Base-by-base conservation (phyloP, 2,113 vertebrate genomes). In the Cynoglossus semilaevis region DNA sequence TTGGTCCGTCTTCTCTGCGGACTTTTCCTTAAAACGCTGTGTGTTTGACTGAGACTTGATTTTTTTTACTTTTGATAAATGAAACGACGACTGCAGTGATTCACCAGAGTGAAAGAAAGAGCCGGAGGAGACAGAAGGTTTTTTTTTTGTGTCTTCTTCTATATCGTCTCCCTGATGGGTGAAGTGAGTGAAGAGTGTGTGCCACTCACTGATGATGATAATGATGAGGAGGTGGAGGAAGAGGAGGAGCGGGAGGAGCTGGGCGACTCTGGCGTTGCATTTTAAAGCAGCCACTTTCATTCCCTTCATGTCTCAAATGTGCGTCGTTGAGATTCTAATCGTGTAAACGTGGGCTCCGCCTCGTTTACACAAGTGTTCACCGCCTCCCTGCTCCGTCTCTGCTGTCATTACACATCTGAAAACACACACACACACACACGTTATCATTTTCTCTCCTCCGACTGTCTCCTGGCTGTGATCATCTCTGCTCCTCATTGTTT, bases 291-390 rank as follows among this genome's bases (percentile, higher is more conserved):
- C 16, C 59, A 42, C 67, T 71, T 64, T 78, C 49, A 42, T 74
- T 72, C 67, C 58, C 67, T 56, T 40, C 64, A 22, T 61, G 65
- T 74, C 66, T 71, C 53, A 60, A 54, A 63, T 41, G 58, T 72
- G 66, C 15, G 50, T 44, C 70, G 70, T 69, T 68, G 74, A 72
- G 79, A 84, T 77, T 83, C 73, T 9, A 12, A 16, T 72, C 75
- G 42, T 62, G 77, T 73, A 66, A 56, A 52, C 38, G 46, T 50
- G 34, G 43, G 67, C 70, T 47, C 15, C 44, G 41, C 50, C 18
- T 36, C 19, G 15, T 45, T 47, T 17, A 51, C 40, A 54, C 45
- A 49, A 2, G 45, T 41, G 49, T 51, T 42, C 16, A 0, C 29
- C 35, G 41, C 1, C 12, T 46, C 41, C 11, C 22, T 1, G 10